Evolutionary conservation across 2,888 invertebrate species (phyloP).

Genomic region (Arctia plantaginis): DNA sequence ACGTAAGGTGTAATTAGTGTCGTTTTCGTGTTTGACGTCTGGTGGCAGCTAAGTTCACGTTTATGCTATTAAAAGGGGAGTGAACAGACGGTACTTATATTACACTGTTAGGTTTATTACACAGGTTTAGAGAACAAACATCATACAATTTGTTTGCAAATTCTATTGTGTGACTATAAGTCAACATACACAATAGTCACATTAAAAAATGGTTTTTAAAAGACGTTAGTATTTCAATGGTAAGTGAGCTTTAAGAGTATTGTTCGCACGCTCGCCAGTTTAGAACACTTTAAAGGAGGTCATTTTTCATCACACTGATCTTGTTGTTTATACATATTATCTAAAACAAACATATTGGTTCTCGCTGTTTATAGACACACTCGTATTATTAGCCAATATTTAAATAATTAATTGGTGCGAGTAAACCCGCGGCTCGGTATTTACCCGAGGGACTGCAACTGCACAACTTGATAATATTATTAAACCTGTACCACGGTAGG

Average conservation of each 20-base stretch:
- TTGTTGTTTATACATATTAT: not conserved
- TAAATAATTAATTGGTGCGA: constrained; percentile 12
- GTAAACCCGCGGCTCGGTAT: not conserved
- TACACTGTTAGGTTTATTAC: not conserved
- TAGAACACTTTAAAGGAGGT: not conserved
- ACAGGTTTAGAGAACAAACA: not conserved
- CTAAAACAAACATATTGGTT: not conserved
- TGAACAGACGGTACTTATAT: not conserved
- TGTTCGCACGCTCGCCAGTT: not conserved
- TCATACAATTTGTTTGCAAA: not conserved
- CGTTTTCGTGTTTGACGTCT: constrained; percentile 1
- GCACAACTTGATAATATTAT: not conserved
- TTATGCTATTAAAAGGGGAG: not conserved
- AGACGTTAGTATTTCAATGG: too few species aligned
- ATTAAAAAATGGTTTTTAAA: too few species aligned
- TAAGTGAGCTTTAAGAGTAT: not conserved
- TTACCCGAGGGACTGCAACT: constrained; percentile 8
- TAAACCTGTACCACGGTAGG: not conserved
- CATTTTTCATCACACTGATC: not conserved
- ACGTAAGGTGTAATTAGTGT: constrained; percentile 9
- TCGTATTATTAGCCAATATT: constrained; percentile 11
- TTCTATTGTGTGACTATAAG: not conserved
- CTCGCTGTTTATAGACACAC: not conserved
- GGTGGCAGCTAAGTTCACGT: not conserved
- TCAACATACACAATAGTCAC: too few species aligned